Percentiles rank a stretch among this genome's conserved stretches.
Evolutionary conservation across 53 echinoderm and acorn worm genomes (phyloP).

Genomic region (Holothuria scabra): DNA sequence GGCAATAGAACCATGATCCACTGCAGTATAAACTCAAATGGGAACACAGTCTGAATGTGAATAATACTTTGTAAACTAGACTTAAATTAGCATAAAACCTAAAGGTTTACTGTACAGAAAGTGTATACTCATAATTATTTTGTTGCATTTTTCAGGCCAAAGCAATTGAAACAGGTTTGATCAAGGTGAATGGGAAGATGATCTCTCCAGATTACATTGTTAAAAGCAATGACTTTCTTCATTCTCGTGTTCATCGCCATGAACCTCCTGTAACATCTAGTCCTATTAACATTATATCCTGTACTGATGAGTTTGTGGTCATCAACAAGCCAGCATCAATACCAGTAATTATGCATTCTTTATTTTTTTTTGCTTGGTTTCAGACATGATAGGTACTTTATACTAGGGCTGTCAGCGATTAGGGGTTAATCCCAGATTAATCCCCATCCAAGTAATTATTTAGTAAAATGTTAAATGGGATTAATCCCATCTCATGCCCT

Average conservation of each 20-base stretch:
- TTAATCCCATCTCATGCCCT: too few relatives aligned
- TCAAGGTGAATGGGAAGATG: conserved; percentile 71
- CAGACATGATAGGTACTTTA: too few relatives aligned
- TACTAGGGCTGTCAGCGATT: too few relatives aligned
- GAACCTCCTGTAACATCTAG: conserved; percentile 87
- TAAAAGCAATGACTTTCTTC: conserved; percentile 83
- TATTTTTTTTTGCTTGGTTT: background rate
- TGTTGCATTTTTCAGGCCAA: conserved; percentile 58
- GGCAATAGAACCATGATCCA: too few relatives aligned
- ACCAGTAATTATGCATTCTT: conserved; percentile 59
- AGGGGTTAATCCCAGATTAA: too few relatives aligned
- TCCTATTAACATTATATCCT: conserved; percentile 73
- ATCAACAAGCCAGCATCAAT: conserved; percentile 92
- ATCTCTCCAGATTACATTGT: conserved; percentile 69
- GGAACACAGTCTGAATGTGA: too few relatives aligned
- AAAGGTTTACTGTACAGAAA: too few relatives aligned
- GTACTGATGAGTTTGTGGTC: conserved; percentile 76
- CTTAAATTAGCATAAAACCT: too few relatives aligned
- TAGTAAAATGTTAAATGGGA: too few relatives aligned
- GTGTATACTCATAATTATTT: background rate
- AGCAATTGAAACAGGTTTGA: conserved; percentile 77
- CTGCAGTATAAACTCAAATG: too few relatives aligned
- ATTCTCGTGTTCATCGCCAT: conserved; percentile 89
- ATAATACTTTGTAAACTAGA: too few relatives aligned
- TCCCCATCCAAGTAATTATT: too few relatives aligned